A percentile compares a stretch with the other conserved stretches of the same genome.
These are phyloP conservation scores for Endotricha flammealis DNA, from an alignment of 2,888 invertebrate genomes.

Conservation along the genomic window DNA sequence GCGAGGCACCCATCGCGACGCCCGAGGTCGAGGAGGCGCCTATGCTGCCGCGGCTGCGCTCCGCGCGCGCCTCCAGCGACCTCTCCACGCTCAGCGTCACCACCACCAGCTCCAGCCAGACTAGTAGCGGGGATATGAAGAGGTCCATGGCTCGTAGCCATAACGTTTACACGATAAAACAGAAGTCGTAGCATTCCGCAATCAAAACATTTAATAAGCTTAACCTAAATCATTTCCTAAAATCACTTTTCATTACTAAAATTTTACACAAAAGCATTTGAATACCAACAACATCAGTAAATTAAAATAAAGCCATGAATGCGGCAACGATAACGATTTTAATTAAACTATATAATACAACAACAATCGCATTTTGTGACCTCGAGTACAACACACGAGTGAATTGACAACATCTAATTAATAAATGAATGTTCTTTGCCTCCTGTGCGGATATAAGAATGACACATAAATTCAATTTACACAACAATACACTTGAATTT, in stretches of 20 bases:
- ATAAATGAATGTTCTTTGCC: constrained; percentile 16
- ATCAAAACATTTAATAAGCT: no score
- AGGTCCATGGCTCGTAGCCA: constrained; percentile 47
- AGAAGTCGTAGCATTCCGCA: neutral
- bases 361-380: neutral
- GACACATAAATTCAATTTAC: constrained; percentile 19
- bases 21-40: constrained; percentile 64
- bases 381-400: neutral
- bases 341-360: neutral
- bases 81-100: constrained; percentile 70
- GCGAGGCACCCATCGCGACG: constrained; percentile 43
- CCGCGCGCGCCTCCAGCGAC: constrained; percentile 71
- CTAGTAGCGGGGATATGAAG: constrained; percentile 65
- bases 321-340: constrained; percentile 2
- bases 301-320: no score
- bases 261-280: neutral
- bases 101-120: constrained; percentile 71
- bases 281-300: neutral
- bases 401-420: constrained; percentile 3
- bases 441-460: constrained; percentile 14
- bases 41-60: constrained; percentile 64
- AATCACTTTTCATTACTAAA: neutral
- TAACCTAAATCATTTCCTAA: no score
- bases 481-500: constrained; percentile 17
- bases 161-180: no score